Evolutionary conservation across 2,888 invertebrate genomes (phyloP).

Genomic region (Acutogordius australiensis): DNA sequence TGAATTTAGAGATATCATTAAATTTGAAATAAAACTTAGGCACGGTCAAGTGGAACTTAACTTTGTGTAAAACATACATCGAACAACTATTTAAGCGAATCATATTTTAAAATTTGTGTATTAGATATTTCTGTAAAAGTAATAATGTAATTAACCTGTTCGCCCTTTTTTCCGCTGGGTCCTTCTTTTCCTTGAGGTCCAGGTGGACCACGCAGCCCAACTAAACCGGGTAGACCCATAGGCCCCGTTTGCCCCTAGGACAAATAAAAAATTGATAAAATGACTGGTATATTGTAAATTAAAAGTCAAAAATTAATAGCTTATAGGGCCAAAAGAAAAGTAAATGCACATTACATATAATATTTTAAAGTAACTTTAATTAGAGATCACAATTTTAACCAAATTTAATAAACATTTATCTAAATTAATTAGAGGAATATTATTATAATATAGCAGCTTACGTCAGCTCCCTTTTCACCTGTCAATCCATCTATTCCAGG

Average conservation of each 20-base stretch:
- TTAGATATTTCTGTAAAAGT: no score
- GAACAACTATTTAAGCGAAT: neutral
- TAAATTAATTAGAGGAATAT: no score
- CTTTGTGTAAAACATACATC: neutral
- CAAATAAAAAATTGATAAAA: neutral
- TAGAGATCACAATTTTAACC: neutral
- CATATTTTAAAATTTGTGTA: no score
- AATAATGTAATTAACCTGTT: neutral
- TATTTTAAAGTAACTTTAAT: neutral
- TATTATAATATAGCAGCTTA: neutral
- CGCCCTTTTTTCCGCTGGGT: neutral
- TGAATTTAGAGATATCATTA: neutral
- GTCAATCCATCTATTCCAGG: slow-evolving; percentile 1
- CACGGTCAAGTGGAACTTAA: neutral
- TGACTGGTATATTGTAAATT: no score
- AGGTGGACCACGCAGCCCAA: neutral
- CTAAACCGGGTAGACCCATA: neutral
- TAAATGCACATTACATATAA: no score
- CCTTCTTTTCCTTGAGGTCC: neutral
- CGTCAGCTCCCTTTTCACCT: slow-evolving; percentile 9
- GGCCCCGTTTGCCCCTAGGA: neutral
- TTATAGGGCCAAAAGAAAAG: no score
- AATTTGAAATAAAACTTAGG: neutral
- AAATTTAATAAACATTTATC: neutral
- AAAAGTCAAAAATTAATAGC: no score